Percentiles rank a stretch among this genome's conserved stretches.
phyloP scores from a whole-genome alignment of 1,140 invertebrate genomes.

The Samia ricini region DNA sequence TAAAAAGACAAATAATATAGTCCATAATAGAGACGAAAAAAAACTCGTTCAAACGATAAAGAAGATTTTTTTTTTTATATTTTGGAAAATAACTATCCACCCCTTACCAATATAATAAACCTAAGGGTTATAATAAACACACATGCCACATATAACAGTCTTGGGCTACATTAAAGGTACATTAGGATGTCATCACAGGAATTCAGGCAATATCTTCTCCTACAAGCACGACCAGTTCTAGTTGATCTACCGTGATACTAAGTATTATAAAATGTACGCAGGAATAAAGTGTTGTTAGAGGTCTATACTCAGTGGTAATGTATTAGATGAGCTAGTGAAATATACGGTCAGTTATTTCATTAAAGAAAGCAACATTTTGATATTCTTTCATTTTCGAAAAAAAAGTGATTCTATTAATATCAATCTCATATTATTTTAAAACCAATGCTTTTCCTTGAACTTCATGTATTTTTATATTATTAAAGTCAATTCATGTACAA shows the following conservation, averaged over 20 bases:
- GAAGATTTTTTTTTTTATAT: too few relatives aligned
- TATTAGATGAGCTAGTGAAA: slow-evolving; percentile 34
- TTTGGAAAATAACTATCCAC: neutral
- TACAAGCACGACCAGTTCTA: slow-evolving; percentile 8
- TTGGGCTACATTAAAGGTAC: slow-evolving; percentile 40
- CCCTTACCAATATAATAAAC: neutral
- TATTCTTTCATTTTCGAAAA: neutral
- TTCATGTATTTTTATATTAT: too few relatives aligned
- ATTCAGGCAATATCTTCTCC: slow-evolving; percentile 40
- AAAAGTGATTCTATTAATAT: neutral
- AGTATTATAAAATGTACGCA: neutral
- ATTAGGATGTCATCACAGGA: slow-evolving; percentile 37
- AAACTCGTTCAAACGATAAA: too few relatives aligned
- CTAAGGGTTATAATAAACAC: neutral
- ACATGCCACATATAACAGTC: slow-evolving; percentile 16
- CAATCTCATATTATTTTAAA: too few relatives aligned
- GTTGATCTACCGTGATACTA: slow-evolving; percentile 3
- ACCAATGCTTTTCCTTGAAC: too few relatives aligned
- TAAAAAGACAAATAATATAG: too few relatives aligned
- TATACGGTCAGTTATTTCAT: slow-evolving; percentile 20
- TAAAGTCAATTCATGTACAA: too few relatives aligned
- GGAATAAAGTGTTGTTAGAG: slow-evolving; percentile 11
- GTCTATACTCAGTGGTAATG: slow-evolving; percentile 24
- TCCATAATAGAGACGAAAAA: too few relatives aligned
- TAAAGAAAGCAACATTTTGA: neutral